A percentile compares a stretch with the other conserved stretches of the same genome.
Conservation (phyloP, 1,140 invertebrate species). For the Habropoda laboriosa region DNA sequence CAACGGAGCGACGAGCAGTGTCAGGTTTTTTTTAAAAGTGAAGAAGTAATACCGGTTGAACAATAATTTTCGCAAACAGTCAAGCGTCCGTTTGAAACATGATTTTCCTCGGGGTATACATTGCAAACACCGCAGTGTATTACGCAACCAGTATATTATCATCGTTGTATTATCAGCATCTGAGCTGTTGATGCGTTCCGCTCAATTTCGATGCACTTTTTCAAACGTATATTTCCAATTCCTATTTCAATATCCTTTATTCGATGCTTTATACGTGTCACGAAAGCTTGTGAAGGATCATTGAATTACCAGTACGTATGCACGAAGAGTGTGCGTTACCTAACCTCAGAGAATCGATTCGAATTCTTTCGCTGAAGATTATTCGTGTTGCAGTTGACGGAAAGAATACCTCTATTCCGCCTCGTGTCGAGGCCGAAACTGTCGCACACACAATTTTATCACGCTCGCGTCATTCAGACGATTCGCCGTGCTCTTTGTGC, state of each 20-base stretch:
- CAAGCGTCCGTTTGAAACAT: conserved; percentile 9
- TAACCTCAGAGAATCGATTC: background rate
- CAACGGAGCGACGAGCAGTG: background rate
- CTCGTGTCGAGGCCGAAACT: no score
- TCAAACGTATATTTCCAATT: no score
- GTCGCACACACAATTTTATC: background rate
- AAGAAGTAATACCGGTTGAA: background rate
- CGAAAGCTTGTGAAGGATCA: background rate
- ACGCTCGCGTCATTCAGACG: background rate
- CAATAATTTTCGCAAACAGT: background rate
- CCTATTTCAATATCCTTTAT: background rate
- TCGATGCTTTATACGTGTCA: background rate
- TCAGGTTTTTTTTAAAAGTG: background rate
- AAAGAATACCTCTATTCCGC: no score
- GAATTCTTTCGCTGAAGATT: background rate
- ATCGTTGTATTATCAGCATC: background rate
- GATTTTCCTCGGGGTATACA: background rate
- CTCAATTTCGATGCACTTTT: background rate
- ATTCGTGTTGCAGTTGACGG: background rate
- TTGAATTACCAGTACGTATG: background rate
- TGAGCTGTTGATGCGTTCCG: background rate
- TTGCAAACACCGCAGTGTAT: background rate
- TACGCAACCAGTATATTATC: conserved; percentile 23
- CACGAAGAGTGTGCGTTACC: background rate
- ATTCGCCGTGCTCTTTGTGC: background rate